Conservation (phyloP, 2,797 vertebrate species). For the Limnodromus scolopaceus region DNA sequence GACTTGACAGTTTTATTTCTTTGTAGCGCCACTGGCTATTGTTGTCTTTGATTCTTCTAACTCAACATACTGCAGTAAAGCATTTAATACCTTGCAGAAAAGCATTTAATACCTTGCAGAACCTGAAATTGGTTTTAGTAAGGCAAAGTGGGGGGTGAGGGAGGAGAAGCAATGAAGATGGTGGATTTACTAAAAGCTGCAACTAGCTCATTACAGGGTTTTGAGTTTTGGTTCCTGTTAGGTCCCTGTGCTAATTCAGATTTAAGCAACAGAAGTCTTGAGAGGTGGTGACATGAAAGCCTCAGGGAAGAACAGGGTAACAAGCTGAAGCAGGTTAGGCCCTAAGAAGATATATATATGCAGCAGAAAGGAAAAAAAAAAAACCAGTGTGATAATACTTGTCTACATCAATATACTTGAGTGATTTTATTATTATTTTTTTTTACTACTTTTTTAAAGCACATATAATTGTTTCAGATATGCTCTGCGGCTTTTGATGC, state of each 20-base stretch:
- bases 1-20: constrained; percentile 60
- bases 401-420: neutral
- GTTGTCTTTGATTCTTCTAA: constrained; percentile 41
- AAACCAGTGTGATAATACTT: neutral
- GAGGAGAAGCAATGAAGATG: neutral
- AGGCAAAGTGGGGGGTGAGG: neutral
- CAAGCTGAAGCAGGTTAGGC: neutral
- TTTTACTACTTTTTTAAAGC: neutral
- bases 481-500: neutral
- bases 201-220: neutral
- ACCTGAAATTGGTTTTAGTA: constrained; percentile 1
- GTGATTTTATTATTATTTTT: neutral
- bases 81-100: constrained; percentile 8
- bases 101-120: constrained; percentile 10
- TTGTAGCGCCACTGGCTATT: constrained; percentile 7
- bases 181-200: constrained; percentile 1
- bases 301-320: neutral
- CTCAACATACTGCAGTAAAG: constrained; percentile 18
- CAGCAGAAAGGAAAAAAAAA: neutral
- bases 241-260: neutral
- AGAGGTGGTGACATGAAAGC: neutral
- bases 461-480: neutral
- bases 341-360: neutral
- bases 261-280: neutral
- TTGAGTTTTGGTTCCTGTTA: neutral